These are phyloP conservation scores for Phoebastria nigripes DNA, from an alignment of 2,797 vertebrate species.

Conservation along the genomic window DNA sequence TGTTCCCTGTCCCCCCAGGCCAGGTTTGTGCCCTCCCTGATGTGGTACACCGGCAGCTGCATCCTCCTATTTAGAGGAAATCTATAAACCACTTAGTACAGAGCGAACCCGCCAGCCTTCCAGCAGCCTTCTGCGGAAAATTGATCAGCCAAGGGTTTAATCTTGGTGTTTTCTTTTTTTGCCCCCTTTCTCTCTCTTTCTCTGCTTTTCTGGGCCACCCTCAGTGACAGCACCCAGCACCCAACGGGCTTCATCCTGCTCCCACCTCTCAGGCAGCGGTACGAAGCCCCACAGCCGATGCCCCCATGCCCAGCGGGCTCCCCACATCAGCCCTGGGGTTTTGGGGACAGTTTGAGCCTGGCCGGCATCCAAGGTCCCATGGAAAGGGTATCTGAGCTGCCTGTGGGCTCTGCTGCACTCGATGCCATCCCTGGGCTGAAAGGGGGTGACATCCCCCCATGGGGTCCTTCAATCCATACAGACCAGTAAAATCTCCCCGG, in stretches of 20 bases:
- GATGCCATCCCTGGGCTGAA: fast-evolving
- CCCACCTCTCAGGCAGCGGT: fast-evolving
- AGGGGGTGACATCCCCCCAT: fast-evolving
- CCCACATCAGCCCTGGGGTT: fast-evolving
- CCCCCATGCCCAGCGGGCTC: fast-evolving
- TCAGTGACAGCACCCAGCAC: background rate
- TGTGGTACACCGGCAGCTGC: background rate
- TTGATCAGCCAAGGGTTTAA: background rate
- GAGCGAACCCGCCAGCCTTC: background rate
- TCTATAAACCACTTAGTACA: slow-evolving; percentile 45
- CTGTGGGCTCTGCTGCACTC: fast-evolving
- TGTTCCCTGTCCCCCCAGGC: fast-evolving
- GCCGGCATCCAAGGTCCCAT: fast-evolving
- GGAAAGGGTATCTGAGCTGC: background rate
- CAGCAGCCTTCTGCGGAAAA: background rate
- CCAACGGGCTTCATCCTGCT: background rate
- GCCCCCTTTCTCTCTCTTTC: background rate
- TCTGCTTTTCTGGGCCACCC: background rate
- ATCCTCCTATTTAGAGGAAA: slow-evolving; percentile 28
- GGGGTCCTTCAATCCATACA: background rate
- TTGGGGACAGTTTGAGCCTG: background rate
- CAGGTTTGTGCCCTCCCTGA: background rate
- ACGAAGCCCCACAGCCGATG: fast-evolving
- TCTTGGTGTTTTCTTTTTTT: background rate
- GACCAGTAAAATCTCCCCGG: fast-evolving